Percentiles rank a stretch among this genome's conserved stretches.
These are phyloP conservation scores for Nothoprocta pentlandii DNA, from an alignment of 2,113 vertebrate species.

Conservation along the genomic window DNA sequence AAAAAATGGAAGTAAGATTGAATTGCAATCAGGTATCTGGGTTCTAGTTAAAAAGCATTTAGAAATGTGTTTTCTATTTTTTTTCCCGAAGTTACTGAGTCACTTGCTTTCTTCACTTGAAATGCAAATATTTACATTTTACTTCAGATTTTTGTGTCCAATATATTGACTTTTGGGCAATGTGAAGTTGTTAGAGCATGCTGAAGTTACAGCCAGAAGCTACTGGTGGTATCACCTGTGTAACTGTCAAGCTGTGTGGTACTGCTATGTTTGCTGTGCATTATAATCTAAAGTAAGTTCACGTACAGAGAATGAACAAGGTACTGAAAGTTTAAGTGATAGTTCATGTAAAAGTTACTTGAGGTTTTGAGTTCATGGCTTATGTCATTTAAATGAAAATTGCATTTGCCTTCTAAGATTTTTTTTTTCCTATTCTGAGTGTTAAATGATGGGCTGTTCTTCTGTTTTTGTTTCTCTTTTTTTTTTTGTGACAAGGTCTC, in stretches of 20 bases:
- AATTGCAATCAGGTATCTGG: background rate
- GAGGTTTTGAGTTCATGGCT: background rate
- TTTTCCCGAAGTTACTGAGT: background rate
- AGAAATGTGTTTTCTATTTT: background rate
- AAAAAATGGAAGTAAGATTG: background rate
- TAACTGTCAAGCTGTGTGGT: background rate
- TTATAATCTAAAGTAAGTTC: background rate
- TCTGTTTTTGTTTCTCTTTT: background rate
- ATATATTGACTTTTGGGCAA: background rate
- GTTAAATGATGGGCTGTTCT: background rate
- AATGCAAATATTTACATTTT: background rate
- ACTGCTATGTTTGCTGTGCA: background rate
- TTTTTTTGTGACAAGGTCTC: slow-evolving; percentile 84
- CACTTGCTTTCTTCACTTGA: background rate
- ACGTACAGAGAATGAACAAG: background rate
- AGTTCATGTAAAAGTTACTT: background rate
- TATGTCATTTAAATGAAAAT: background rate
- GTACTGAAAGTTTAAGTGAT: background rate
- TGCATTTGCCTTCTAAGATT: background rate
- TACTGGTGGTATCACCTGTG: background rate
- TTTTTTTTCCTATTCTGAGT: background rate
- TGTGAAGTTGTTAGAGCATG: background rate
- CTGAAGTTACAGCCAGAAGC: background rate
- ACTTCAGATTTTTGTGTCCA: background rate
- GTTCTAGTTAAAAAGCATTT: background rate